Conservation (phyloP, 2,888 invertebrate genomes). For the Parapristionchus giblindavisi region DNA sequence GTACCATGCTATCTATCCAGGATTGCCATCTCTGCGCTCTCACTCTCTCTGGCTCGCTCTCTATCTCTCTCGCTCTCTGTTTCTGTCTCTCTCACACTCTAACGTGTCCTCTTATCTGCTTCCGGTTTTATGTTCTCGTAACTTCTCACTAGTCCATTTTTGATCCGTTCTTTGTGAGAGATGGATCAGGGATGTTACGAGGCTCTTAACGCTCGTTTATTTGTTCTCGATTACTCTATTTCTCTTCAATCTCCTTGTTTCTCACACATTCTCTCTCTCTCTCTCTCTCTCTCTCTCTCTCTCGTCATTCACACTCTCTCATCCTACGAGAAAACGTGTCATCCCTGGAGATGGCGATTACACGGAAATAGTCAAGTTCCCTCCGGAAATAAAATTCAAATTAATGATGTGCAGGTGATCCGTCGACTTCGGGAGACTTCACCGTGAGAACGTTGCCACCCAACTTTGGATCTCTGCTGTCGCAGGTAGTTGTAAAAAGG, state of each 20-base stretch:
- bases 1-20: too few relatives aligned
- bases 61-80: not conserved
- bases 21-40: too few relatives aligned
- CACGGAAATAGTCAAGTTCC: too few relatives aligned
- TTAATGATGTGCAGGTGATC: too few relatives aligned
- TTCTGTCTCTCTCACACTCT: not conserved
- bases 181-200: too few relatives aligned
- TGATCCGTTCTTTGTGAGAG: conserved; percentile 1
- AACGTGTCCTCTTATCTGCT: not conserved
- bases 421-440: not conserved
- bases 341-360: not conserved
- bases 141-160: not conserved
- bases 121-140: not conserved
- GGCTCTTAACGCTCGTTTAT: too few relatives aligned
- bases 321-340: not conserved
- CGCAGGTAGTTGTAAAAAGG: too few relatives aligned
- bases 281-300: conserved; percentile 5
- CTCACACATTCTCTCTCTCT: conserved; percentile 1
- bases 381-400: too few relatives aligned
- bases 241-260: too few relatives aligned
- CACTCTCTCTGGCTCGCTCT: too few relatives aligned
- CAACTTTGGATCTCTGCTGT: conserved; percentile 19
- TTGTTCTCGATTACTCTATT: too few relatives aligned
- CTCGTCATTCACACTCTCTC: conserved; percentile 14
- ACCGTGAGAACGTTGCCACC: conserved; percentile 36